Base-by-base conservation (phyloP, 2,888 invertebrate genomes). In the Sphinx pinastri region DNA sequence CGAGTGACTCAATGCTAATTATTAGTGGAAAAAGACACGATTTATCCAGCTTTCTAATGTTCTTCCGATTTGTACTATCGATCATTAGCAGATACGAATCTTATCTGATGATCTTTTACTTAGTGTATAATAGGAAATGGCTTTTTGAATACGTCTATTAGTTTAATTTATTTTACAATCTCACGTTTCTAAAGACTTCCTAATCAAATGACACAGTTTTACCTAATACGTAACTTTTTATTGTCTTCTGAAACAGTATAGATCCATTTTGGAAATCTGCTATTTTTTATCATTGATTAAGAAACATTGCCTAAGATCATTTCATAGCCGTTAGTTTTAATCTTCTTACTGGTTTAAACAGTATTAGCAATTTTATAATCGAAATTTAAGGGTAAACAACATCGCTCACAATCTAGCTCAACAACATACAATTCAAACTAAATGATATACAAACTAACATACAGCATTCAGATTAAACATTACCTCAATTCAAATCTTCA, bases 21-120 rank as follows among this genome's bases (percentile, higher is more conserved):
- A 92, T 92, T 92, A 92, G 87, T 85, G 6, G 47, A 63, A 47
- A 87, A 88, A 88, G 88, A 88, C 91, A 92, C 92, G 92, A 92
- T 85, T 86, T 90, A 90, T 86, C 82, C 87, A 84, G 87, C 90
- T 93, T 91, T 90, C 87, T 85, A 85, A 83, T 86, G 88, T 84
- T 87, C 86, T 87, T 88, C 88, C 84, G 86, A 89, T 86, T 81
- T 80, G 76, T 78, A 81, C 84, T 87, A 91, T 92, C 91, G 88
- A 88, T 88, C 90, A 90, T 88, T 83, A 77, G 73, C 73, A 84
- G 91, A 91, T 92, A 88, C 79, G 73, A 81, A 91, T 92, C 91
- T 88, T 83, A 86, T 87, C 87, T 78, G 58, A 72, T 67, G 73
- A 84, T 83, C 84, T 78, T 78, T 82, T 81, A 80, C 82, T 84